These are phyloP conservation scores for Vanessa cardui DNA, from an alignment of 2,888 invertebrate genomes.

Conservation along the genomic window DNA sequence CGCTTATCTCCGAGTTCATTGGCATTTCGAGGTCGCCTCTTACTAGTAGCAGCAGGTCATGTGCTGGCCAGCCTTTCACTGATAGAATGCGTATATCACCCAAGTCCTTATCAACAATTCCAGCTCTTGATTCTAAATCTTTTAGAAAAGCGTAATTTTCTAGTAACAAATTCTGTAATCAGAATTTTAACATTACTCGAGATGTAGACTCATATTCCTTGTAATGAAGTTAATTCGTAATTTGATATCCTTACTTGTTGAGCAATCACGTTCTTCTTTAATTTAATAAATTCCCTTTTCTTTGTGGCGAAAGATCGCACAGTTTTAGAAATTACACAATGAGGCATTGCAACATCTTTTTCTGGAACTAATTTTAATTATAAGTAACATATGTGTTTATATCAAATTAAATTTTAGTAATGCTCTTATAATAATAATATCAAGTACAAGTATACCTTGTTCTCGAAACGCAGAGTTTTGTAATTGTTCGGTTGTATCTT, in stretches of 20 bases:
- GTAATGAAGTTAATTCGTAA: no score
- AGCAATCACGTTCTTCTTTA: constrained; percentile 57
- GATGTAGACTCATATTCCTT: not conserved
- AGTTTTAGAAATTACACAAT: constrained; percentile 57
- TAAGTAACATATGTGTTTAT: not conserved
- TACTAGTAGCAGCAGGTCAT: constrained; percentile 65
- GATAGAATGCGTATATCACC: constrained; percentile 68
- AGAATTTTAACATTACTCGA: no score
- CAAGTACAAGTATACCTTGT: constrained; percentile 37
- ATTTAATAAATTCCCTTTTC: constrained; percentile 67
- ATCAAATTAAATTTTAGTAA: no score
- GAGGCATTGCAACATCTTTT: constrained; percentile 57
- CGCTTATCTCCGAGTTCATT: constrained; percentile 54
- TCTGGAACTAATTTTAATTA: constrained; percentile 45
- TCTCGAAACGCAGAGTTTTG: constrained; percentile 36
- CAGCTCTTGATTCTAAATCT: constrained; percentile 62
- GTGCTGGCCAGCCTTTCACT: constrained; percentile 66
- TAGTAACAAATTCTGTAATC: constrained; percentile 58
- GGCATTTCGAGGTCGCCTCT: constrained; percentile 56
- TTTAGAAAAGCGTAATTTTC: constrained; percentile 63
- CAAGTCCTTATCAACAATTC: constrained; percentile 56
- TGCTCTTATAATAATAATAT: not conserved
- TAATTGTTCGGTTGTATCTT: constrained; percentile 25
- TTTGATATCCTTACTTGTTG: constrained; percentile 57
- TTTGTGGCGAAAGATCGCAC: constrained; percentile 59